Percentiles rank a stretch among this genome's conserved stretches.
These are phyloP conservation scores for Neolamprologus longior DNA, from an alignment of 2,113 vertebrate species.

Conservation along the genomic window DNA sequence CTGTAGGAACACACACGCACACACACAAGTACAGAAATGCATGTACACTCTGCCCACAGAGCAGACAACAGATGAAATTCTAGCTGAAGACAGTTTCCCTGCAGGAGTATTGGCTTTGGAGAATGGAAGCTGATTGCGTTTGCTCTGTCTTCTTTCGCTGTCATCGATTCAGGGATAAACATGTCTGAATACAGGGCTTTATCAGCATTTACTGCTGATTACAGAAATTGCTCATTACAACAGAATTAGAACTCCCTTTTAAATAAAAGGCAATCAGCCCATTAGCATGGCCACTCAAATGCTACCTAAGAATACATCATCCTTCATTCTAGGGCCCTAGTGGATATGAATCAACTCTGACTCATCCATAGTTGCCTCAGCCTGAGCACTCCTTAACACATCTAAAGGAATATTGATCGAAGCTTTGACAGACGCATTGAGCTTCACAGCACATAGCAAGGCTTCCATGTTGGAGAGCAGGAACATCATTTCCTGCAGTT, in stretches of 20 bases:
- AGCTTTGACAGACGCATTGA: constrained; percentile 36
- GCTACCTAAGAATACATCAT: constrained; percentile 22
- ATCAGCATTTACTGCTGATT: constrained; percentile 48
- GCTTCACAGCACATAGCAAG: constrained; percentile 24
- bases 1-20: constrained; percentile 19
- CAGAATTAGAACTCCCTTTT: not conserved
- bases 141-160: constrained; percentile 40
- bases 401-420: constrained; percentile 55
- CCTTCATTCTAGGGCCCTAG: not conserved
- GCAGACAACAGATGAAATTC: constrained; percentile 57
- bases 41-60: constrained; percentile 10
- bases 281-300: constrained; percentile 15
- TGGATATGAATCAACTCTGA: constrained; percentile 40
- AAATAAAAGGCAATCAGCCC: constrained; percentile 35
- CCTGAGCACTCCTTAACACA: constrained; percentile 35
- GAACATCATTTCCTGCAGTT: constrained; percentile 15
- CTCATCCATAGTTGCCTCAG: constrained; percentile 36
- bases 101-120: constrained; percentile 60
- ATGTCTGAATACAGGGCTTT: constrained; percentile 34
- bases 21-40: constrained; percentile 1
- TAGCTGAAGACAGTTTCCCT: constrained; percentile 51
- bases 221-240: constrained; percentile 38
- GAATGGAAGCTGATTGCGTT: constrained; percentile 57
- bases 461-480: constrained; percentile 19
- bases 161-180: constrained; percentile 59